Evolutionary conservation across 2,113 vertebrate genomes (phyloP).

Genomic region (Aspidoscelis tigris): DNA sequence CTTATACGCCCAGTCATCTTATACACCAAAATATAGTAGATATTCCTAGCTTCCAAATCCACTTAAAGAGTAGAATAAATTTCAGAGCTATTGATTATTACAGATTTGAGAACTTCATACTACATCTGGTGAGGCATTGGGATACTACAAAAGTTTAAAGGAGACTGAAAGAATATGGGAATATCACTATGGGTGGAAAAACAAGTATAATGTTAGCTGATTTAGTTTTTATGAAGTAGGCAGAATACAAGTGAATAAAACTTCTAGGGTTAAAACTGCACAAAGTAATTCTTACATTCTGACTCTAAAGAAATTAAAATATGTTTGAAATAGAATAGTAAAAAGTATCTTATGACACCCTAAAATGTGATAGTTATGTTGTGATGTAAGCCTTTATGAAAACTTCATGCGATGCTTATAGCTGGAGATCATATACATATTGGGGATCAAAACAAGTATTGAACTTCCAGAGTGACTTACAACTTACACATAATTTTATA

Average conservation of each 20-base stretch:
- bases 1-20: no score
- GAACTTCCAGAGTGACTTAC: no score
- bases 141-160: neutral
- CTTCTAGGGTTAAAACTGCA: neutral
- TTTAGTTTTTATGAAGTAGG: no score
- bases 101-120: neutral
- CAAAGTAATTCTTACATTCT: neutral
- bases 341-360: neutral
- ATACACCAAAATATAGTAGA: neutral
- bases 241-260: neutral
- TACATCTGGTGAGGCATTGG: neutral
- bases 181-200: no score
- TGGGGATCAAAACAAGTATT: neutral
- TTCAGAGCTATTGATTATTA: neutral
- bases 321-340: conserved; percentile 14
- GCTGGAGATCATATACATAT: neutral
- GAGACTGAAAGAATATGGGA: neutral
- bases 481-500: neutral
- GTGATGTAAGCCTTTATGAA: neutral
- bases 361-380: neutral
- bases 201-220: no score
- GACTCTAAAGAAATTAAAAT: neutral
- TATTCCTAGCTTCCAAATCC: neutral
- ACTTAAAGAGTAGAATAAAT: neutral
- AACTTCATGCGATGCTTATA: neutral